Evolutionary conservation across 2,888 invertebrate species (phyloP), one percentile per base, ranked within the genome.

Genomic region (Parnassius smintheus): DNA sequence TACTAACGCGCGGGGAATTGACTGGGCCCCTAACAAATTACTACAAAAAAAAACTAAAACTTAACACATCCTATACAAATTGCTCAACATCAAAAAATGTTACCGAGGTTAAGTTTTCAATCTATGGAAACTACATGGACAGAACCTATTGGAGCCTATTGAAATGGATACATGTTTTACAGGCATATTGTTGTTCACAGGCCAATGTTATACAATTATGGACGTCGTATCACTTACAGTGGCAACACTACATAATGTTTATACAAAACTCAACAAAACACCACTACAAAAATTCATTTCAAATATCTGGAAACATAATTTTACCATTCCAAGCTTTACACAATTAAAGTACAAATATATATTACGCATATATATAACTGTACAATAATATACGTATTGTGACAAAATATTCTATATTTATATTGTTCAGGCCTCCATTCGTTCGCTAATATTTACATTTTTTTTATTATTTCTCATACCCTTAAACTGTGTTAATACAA

Each of bases 371-470:
- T 69, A 74, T 70, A 82, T 75, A 75, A 81, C 81, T 81, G 81
- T 82, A 82, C 81, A 83, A 72, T 77, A 73, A 70, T 71, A 77
- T 78, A 78, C 72, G 71, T 72, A 75, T 85, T 87, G 91, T 91
- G 90, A 90, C 91, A 80, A 80, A 82, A 76, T 81, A 81, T 76
- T 76, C 77, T 81, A 81, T 78, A 80, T 78, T 76, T 81, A 80
- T 81, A 77, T 70, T 78, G 77, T 79, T 82, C 88, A 88, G 89
- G 88, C 89, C 88, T 81, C 81, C 86, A 75, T 80, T 83, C 83
- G 78, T 82, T 83, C 81, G 77, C 81, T 35, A 83, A 80, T 87
- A 90, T 90, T 84, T 89, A 90, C 89, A 89, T 80, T 78, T 75
- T 75, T 72, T 72, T 69, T 68, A 52, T 49, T 44, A 41, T 52